Conservation (phyloP, 2,888 invertebrate species). For the Ornithoptera alexandrae region DNA sequence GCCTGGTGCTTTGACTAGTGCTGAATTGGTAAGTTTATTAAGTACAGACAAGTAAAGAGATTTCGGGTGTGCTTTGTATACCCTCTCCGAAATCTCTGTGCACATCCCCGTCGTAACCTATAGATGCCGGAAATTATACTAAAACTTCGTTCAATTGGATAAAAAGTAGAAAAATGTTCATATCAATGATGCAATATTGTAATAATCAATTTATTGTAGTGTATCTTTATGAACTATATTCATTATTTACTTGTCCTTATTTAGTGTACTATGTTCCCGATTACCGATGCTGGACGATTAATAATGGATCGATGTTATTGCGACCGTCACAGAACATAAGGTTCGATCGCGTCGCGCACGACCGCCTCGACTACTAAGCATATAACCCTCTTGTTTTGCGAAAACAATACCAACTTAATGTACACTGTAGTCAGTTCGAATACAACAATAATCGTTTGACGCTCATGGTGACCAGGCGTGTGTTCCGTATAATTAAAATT, state of each 20-base stretch:
- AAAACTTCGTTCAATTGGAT: no score
- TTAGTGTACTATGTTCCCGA: conserved; percentile 6
- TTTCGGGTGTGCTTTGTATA: no score
- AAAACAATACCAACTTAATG: conserved; percentile 17
- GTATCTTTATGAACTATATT: background rate
- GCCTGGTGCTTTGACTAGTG: no score
- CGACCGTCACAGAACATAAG: conserved; percentile 24
- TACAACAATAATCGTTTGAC: conserved; percentile 10
- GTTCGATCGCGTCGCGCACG: conserved; percentile 23
- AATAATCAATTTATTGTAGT: no score
- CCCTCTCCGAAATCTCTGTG: no score
- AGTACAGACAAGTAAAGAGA: no score
- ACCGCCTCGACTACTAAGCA: conserved; percentile 9
- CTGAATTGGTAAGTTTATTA: no score
- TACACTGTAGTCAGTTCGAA: conserved; percentile 14
- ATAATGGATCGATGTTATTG: conserved; percentile 25
- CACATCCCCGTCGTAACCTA: no score
- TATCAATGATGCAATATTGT: no score
- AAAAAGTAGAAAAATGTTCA: no score
- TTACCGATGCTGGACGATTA: conserved; percentile 16
- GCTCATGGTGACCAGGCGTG: background rate
- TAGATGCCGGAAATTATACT: no score
- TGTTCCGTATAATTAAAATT: conserved; percentile 17
- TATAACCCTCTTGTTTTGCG: conserved; percentile 14
- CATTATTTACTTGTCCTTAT: background rate